A percentile compares a stretch with the other conserved stretches of the same genome.
phyloP scores from a whole-genome alignment of 2,797 vertebrate genomes.

The Lates japonicus region DNA sequence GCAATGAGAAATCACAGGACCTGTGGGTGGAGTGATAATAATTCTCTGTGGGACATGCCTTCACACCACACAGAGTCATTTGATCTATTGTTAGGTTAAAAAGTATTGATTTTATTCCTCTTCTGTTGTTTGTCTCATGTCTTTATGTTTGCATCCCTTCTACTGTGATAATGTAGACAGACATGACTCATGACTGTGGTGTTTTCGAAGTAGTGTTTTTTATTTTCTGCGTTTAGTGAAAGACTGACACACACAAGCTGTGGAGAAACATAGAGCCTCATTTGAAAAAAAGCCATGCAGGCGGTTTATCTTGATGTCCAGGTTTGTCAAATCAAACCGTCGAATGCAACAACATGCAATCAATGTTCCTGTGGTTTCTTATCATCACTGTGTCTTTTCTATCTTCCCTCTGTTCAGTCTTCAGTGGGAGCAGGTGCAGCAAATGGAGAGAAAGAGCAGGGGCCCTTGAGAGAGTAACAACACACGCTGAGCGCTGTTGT shows the following conservation, averaged over 20 bases:
- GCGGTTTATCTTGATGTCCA: conserved; percentile 98
- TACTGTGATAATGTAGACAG: background rate
- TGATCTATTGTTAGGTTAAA: conserved; percentile 1
- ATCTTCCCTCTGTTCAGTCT: conserved; percentile 79
- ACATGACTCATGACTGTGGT: background rate
- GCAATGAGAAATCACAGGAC: background rate
- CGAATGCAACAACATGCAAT: background rate
- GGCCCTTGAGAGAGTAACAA: conserved; percentile 91
- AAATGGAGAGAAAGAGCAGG: conserved; percentile 88
- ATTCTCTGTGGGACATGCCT: background rate
- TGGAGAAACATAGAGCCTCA: conserved; percentile 99
- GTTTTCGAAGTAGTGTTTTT: background rate
- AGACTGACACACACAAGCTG: conserved; percentile 93
- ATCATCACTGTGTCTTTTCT: background rate
- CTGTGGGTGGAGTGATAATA: background rate
- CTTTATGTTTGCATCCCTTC: background rate
- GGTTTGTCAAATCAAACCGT: conserved; percentile 79
- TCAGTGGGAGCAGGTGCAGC: conserved; percentile 94
- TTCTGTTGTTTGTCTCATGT: background rate
- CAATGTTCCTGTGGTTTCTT: background rate
- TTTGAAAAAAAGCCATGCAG: conserved; percentile 97
- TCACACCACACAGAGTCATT: background rate
- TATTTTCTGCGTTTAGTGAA: conserved; percentile 83
- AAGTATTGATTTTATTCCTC: conserved; percentile 13
- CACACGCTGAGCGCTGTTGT: conserved; percentile 22